Evolutionary conservation across 2,797 vertebrate genomes (phyloP), one percentile per base, ranked within the genome.

Genomic region (Sebastes steindachneri): DNA sequence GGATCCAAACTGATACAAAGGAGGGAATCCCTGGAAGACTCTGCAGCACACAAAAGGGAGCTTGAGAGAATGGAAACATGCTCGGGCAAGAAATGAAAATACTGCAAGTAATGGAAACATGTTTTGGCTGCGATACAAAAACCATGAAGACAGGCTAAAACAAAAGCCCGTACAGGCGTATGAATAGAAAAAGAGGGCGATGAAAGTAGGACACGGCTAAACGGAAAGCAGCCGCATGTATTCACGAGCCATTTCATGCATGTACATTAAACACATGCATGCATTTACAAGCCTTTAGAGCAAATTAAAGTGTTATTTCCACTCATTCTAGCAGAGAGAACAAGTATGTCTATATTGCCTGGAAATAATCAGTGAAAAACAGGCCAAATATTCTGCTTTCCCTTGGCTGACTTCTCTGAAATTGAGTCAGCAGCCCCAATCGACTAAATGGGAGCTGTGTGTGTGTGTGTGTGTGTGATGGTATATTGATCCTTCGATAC

Each of bases 91-190:
- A 51, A 4, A 15, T 9, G 5, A 12, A 9, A 71, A 48, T 68
- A 58, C n/a, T 67, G 70, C 57, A 83, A 83, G 77, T 55, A 37
- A 82, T 54, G 67, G 78, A 77, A 82, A 65, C 14, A 68, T 35
- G 10, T 15, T 9, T 67, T 65, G 28, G 31, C n/a, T 0, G 72
- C 7, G 4, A 17, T 1, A 1, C 3, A 67, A 59, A 68, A 58
- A 60, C 17, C 7, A 21, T 1, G 26, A 25, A 14, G 17, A 41
- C 23, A 54, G 23, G 74, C 37, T 45, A 1, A 53, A 66, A 79
- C 11, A 41, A 68, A 37, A 33, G 28, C 7, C 7, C 28, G 51
- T 9, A 11, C 23, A 68, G 28, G 28, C 55, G 5, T 2, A 7
- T 1, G 25, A 48, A 37, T 37, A 37, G 29, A 7, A 31, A 11